Evolutionary conservation across 2,113 vertebrate species (phyloP).

Genomic region (Nansenia antarctica): DNA sequence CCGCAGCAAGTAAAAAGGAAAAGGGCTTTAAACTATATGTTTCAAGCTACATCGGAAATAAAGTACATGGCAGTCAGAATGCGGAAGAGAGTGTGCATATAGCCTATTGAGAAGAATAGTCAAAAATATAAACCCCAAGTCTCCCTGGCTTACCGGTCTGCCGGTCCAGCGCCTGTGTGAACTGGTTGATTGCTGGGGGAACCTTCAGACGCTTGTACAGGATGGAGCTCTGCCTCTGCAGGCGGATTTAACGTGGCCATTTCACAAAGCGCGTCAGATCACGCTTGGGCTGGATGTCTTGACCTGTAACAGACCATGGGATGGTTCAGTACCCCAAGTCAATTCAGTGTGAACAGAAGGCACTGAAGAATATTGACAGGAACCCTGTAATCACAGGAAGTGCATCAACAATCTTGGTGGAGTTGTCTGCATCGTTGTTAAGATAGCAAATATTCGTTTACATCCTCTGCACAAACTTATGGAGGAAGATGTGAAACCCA

Average conservation of each 20-base stretch:
- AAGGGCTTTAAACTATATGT: too few species aligned
- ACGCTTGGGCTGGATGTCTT: slow-evolving; percentile 98
- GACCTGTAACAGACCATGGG: slow-evolving; percentile 72
- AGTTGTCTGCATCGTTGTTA: slow-evolving; percentile 78
- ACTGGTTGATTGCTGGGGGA: slow-evolving; percentile 96
- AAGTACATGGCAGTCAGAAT: too few species aligned
- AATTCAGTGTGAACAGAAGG: not conserved
- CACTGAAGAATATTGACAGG: too few species aligned
- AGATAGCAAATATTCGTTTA: slow-evolving; percentile 89
- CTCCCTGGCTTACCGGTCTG: slow-evolving; percentile 94
- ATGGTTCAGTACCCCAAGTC: not conserved
- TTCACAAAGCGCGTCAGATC: slow-evolving; percentile 96
- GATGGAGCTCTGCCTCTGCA: slow-evolving; percentile 94
- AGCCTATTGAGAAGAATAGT: too few species aligned
- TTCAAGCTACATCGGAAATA: too few species aligned
- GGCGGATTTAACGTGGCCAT: slow-evolving; percentile 94
- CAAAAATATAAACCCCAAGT: too few species aligned
- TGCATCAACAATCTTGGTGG: slow-evolving; percentile 99
- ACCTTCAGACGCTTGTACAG: slow-evolving; percentile 97
- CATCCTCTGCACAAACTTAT: slow-evolving; percentile 85
- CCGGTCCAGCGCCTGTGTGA: slow-evolving; percentile 94
- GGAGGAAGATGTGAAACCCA: too few species aligned
- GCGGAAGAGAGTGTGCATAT: too few species aligned
- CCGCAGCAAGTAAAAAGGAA: too few species aligned
- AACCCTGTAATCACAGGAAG: not conserved